These are phyloP conservation scores for Physocephala rufipes DNA, from an alignment of 2,888 invertebrate genomes.

Conservation along the genomic window DNA sequence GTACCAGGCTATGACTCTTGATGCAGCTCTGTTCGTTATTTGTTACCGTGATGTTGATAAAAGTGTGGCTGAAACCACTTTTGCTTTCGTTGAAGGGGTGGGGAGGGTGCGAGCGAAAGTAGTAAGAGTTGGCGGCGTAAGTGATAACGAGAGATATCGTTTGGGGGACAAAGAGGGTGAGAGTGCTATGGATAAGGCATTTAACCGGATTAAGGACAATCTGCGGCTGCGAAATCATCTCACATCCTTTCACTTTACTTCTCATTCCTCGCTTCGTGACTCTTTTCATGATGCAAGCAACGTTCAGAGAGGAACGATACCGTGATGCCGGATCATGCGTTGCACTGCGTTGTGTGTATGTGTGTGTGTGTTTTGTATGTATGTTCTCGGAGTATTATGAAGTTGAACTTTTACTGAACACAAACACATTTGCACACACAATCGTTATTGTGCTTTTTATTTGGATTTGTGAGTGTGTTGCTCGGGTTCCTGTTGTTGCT, in stretches of 20 bases:
- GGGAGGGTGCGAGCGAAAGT: background rate
- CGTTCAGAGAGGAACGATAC: background rate
- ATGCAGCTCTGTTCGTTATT: background rate
- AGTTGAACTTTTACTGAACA: too few relatives aligned
- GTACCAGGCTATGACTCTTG: background rate
- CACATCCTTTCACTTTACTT: constrained; percentile 54
- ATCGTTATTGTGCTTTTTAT: too few relatives aligned
- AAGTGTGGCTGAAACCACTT: background rate
- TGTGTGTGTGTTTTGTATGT: constrained; percentile 11
- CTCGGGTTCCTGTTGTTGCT: too few relatives aligned
- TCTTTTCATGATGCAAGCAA: constrained; percentile 1
- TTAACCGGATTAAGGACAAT: constrained; percentile 60
- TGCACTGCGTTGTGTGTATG: background rate
- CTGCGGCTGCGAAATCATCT: constrained; percentile 60
- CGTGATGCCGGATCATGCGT: background rate
- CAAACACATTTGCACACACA: background rate
- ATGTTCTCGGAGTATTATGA: background rate
- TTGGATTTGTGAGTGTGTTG: constrained; percentile 29
- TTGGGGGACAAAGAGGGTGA: too few relatives aligned
- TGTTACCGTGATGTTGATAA: background rate
- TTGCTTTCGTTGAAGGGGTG: background rate
- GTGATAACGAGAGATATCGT: constrained; percentile 7
- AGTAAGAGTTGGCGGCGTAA: background rate
- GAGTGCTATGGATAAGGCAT: constrained; percentile 35
- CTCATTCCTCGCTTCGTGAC: background rate